A percentile compares a stretch with the other conserved stretches of the same genome.
These are phyloP conservation scores for Umimayanthus chanpuru DNA, from an alignment of 92 coral and sea anemone genomes.

Conservation along the genomic window DNA sequence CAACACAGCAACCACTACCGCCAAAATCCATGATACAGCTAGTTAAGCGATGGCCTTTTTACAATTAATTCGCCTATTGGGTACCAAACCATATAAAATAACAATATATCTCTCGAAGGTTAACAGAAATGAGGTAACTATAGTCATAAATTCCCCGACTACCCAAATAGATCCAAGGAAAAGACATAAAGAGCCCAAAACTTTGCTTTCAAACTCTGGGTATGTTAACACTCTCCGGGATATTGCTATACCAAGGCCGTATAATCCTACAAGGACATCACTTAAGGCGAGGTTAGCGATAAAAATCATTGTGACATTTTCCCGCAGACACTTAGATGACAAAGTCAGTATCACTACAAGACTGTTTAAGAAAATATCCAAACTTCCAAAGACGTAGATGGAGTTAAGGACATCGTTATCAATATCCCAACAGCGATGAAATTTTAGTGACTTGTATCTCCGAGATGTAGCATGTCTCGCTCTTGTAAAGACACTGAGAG, in stretches of 20 bases:
- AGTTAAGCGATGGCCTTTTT: constrained; percentile 44
- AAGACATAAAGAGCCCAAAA: constrained; percentile 44
- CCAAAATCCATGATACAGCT: constrained; percentile 54
- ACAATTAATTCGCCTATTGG: constrained; percentile 53
- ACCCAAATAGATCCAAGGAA: constrained; percentile 74
- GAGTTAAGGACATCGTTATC: constrained; percentile 33
- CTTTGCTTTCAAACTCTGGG: constrained; percentile 29
- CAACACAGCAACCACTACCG: constrained; percentile 57
- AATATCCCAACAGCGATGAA: constrained; percentile 39
- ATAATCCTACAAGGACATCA: constrained; percentile 23
- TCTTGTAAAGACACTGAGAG: background rate
- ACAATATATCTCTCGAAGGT: constrained; percentile 75
- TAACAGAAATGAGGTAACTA: constrained; percentile 59
- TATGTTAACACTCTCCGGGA: constrained; percentile 47
- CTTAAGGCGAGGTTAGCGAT: constrained; percentile 23
- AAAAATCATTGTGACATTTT: constrained; percentile 31
- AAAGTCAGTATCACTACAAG: constrained; percentile 15
- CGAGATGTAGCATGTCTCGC: background rate
- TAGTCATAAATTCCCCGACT: constrained; percentile 58
- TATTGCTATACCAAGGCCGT: constrained; percentile 28
- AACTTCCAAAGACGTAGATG: constrained; percentile 24
- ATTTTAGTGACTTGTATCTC: constrained; percentile 18
- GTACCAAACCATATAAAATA: constrained; percentile 68
- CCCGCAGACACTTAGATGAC: constrained; percentile 16
- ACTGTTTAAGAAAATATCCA: constrained; percentile 18